These are phyloP conservation scores for Caerostris extrusa DNA, from an alignment of 1,140 invertebrate genomes.

Conservation along the genomic window DNA sequence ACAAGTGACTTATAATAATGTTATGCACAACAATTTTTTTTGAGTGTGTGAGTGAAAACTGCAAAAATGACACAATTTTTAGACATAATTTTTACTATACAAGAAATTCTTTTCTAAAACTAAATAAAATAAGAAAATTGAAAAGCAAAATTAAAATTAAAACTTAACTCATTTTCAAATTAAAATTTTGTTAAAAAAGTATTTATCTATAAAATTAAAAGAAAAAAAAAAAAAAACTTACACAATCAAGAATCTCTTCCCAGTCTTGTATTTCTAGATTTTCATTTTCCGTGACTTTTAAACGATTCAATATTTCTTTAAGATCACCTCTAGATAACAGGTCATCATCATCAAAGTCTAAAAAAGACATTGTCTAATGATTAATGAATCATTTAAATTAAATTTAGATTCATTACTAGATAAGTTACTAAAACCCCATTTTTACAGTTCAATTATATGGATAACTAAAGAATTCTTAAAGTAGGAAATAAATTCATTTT, in stretches of 20 bases:
- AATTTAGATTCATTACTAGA: neutral
- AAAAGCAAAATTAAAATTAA: neutral
- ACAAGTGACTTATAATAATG: no score
- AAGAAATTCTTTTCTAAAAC: no score
- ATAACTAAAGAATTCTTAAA: no score
- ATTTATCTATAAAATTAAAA: neutral
- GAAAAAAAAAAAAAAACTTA: neutral
- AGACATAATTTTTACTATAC: no score
- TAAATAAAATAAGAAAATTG: neutral
- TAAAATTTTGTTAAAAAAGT: neutral
- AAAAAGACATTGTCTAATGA: neutral
- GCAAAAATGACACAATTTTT: no score
- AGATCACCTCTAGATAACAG: constrained; percentile 36
- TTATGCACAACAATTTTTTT: no score
- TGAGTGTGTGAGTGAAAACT: no score
- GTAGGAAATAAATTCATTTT: no score
- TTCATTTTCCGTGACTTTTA: constrained; percentile 46
- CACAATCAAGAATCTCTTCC: constrained; percentile 55
- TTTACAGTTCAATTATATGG: no score
- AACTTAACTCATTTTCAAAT: neutral
- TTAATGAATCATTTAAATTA: neutral
- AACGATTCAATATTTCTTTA: constrained; percentile 38
- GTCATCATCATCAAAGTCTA: constrained; percentile 58
- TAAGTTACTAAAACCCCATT: no score
- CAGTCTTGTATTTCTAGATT: constrained; percentile 29